Base-by-base conservation (phyloP, 2,113 vertebrate genomes). In the Peromyscus californicus region DNA sequence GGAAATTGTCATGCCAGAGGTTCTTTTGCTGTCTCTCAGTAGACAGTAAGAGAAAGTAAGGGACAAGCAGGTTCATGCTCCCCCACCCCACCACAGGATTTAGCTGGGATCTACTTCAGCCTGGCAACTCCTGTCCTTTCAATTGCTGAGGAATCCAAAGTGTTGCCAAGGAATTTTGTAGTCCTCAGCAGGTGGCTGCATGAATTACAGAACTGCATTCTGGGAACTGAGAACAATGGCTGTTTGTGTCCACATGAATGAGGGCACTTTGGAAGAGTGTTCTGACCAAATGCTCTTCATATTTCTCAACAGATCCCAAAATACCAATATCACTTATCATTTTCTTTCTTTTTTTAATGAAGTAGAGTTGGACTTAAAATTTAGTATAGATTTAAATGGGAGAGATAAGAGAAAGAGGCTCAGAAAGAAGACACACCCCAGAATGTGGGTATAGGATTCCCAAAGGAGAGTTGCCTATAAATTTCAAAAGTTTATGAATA, bases 141-240 rank as follows among this genome's bases (percentile, higher is more conserved):
- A 94, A 45, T 42, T 91, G 48, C 87, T 79, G 45, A 97, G 82
- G 65, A 96, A 95, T 80, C 78, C 12, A 54, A 92, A 92, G n/a
- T 48, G n/a, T 48, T 96, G 93, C 89, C 93, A 94, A 86, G 45
- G 76, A 89, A 91, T 94, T 96, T 91, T 70, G 42, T 84, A 97
- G 59, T 94, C 89, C 89, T 90, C 61, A 87, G 85, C 90, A 89
- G 21, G 83, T 93, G 69, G 79, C 90, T 83, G 9, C 21, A 94
- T 83, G 95, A 89, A 94, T 94, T 78, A 91, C 29, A 89, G 70
- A 95, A 88, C 61, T 61, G 45, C 51, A 63, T 95, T 94, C 74
- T 45, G 89, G 91, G 65, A 93, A 79, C 83, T 78, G 76, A 78
- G 89, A 29, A 80, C 86, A 89, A 74, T 19, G 45, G 31, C 39